phyloP scores from a whole-genome alignment of 2,113 vertebrate genomes.

The Clarias batrachus region DNA sequence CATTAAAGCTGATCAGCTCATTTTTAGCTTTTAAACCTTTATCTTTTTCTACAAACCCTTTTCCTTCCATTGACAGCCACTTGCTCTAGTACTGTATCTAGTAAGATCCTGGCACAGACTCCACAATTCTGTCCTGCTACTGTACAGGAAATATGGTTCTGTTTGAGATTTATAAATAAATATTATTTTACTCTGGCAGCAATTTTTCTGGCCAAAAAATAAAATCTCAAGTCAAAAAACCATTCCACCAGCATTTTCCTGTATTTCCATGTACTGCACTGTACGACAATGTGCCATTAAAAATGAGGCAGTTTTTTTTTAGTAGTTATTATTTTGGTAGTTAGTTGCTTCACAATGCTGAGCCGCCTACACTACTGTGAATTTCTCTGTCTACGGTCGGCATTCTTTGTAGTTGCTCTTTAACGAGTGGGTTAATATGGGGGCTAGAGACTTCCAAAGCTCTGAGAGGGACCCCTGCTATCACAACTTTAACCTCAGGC shows the following conservation, averaged over 20 bases:
- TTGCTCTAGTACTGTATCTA: too few species aligned
- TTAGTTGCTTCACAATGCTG: background rate
- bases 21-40: too few species aligned
- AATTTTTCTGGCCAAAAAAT: background rate
- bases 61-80: too few species aligned
- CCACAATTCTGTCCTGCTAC: background rate
- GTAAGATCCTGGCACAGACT: background rate
- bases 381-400: constrained; percentile 37
- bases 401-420: constrained; percentile 37
- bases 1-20: too few species aligned
- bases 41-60: too few species aligned
- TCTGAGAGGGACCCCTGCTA: constrained; percentile 49
- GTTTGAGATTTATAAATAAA: background rate
- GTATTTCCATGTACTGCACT: too few species aligned
- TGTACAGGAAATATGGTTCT: background rate
- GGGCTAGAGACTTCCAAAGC: constrained; percentile 48
- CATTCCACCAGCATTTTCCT: background rate
- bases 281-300: background rate
- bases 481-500: constrained; percentile 60
- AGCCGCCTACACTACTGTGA: background rate
- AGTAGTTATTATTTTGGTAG: background rate
- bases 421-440: constrained; percentile 52
- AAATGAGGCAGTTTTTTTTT: background rate
- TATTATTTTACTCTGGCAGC: background rate
- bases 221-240: background rate